Conservation (phyloP, 2,797 vertebrate species). For the Enteromius anoplus region DNA sequence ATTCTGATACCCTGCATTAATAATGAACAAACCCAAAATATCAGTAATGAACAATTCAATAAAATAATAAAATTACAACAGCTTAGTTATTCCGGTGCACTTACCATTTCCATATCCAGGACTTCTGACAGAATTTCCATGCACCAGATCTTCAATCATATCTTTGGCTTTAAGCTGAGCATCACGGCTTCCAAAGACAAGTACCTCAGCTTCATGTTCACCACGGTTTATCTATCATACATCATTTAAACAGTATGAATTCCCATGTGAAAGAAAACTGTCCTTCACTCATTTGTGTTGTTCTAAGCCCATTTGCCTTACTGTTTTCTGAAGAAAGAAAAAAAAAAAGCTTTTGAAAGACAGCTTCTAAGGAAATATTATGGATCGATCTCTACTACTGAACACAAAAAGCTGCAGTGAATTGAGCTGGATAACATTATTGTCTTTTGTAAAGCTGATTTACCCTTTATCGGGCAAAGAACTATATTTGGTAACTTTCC, state of each 20-base stretch:
- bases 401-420: not conserved
- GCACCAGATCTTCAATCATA: conserved; percentile 82
- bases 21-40: not conserved
- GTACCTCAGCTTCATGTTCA: conserved; percentile 78
- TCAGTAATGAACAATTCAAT: not conserved
- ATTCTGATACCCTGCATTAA: conserved; percentile 5
- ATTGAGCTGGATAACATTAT: too few relatives aligned
- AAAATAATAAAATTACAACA: not conserved
- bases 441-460: too few relatives aligned
- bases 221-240: conserved; percentile 81
- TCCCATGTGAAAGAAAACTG: not conserved
- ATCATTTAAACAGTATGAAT: conserved; percentile 9
- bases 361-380: not conserved
- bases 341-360: not conserved
- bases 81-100: not conserved
- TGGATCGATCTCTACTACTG: not conserved
- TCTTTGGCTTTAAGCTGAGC: conserved; percentile 86
- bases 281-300: not conserved
- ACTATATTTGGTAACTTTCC: too few relatives aligned
- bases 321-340: not conserved
- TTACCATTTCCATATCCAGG: conserved; percentile 59
- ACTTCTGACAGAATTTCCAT: conserved; percentile 60
- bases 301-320: not conserved
- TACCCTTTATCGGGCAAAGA: too few relatives aligned
- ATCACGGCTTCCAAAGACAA: conserved; percentile 80